These are phyloP conservation scores for Pristionchus arcanus DNA, from an alignment of 2,888 invertebrate species.

Conservation along the genomic window DNA sequence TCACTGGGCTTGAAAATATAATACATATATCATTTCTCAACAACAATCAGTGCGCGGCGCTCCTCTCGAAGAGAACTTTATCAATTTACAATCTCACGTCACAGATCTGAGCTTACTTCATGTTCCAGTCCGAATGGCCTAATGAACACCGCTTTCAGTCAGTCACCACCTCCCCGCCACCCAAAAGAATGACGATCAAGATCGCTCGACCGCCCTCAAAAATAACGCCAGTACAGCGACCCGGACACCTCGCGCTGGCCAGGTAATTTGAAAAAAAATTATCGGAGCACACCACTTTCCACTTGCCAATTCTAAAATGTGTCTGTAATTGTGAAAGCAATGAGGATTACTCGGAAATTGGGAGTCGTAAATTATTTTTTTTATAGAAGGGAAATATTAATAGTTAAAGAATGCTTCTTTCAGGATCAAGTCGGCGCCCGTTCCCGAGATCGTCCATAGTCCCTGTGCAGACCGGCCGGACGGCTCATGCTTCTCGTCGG, in stretches of 20 bases:
- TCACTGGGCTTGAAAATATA: no score
- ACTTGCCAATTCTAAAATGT: no score
- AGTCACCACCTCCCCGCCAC: not conserved
- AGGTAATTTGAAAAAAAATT: not conserved
- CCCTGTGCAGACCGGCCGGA: not conserved
- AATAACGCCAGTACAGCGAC: conserved; percentile 12
- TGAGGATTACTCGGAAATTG: not conserved
- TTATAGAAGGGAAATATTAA: not conserved
- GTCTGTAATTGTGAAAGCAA: no score
- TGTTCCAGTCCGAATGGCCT: no score
- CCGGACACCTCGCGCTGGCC: not conserved
- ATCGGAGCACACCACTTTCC: no score
- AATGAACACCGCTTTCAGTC: not conserved
- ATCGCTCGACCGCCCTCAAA: not conserved
- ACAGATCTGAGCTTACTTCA: no score
- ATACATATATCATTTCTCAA: no score
- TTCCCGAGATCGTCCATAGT: conserved; percentile 36
- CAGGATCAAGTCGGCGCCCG: conserved; percentile 14
- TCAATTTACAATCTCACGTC: no score
- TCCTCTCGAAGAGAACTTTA: no score
- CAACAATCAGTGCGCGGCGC: no score
- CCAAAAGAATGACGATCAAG: conserved; percentile 31
- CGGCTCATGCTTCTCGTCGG: not conserved
- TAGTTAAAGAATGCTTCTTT: no score
- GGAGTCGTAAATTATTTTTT: no score